These are phyloP conservation scores for Trissoscelio sp. DNA, from an alignment of 2,888 invertebrate species.

Conservation along the genomic window DNA sequence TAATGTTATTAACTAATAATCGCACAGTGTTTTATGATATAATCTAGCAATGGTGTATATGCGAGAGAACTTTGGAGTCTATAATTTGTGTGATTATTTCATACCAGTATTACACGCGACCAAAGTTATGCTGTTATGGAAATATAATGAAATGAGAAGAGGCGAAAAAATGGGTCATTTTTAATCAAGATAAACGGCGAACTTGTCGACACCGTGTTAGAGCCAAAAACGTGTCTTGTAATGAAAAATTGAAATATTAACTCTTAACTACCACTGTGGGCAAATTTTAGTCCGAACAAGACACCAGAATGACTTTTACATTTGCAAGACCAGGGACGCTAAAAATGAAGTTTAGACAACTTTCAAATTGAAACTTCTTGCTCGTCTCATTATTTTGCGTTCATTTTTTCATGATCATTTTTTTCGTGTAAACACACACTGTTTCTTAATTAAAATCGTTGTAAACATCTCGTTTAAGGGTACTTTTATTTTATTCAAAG, in stretches of 20 bases:
- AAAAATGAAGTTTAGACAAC: no score
- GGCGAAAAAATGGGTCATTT: slow-evolving; percentile 60
- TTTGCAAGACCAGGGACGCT: no score
- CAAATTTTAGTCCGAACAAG: no score
- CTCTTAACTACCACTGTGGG: no score
- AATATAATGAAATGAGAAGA: slow-evolving; percentile 53
- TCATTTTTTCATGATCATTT: no score
- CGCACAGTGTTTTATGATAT: slow-evolving; percentile 41
- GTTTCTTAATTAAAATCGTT: no score
- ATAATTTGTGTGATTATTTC: slow-evolving; percentile 63
- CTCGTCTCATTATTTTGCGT: no score
- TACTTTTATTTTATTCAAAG: no score
- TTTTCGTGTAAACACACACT: no score
- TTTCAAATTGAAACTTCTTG: no score
- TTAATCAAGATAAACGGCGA: slow-evolving; percentile 43
- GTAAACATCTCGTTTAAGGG: no score
- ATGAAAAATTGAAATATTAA: slow-evolving; percentile 3
- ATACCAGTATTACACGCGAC: slow-evolving; percentile 62
- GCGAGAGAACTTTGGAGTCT: slow-evolving; percentile 43
- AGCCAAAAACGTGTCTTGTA: slow-evolving; percentile 10
- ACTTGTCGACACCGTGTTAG: slow-evolving; percentile 40
- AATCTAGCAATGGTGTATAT: slow-evolving; percentile 36
- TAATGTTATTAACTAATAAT: slow-evolving; percentile 45
- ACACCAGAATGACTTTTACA: no score
- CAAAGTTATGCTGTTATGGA: slow-evolving; percentile 57